Base-by-base conservation (phyloP, 1,140 invertebrate species). In the Nephila pilipes region DNA sequence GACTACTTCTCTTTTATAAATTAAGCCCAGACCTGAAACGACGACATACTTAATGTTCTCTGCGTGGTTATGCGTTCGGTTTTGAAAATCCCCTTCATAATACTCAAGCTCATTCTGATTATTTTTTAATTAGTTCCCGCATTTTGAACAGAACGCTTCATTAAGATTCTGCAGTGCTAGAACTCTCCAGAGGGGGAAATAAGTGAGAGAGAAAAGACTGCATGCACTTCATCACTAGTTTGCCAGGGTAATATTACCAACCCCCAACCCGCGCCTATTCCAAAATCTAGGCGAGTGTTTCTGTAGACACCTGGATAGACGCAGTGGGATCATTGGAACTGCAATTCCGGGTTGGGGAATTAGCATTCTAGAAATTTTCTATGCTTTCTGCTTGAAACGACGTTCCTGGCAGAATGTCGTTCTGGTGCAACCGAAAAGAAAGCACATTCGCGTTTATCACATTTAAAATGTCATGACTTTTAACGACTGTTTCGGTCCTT, bases 101-200 rank as follows among this genome's bases (percentile, higher is more conserved):
- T 29, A 75, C 69, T 75, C 29, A 75, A 75, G 81, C 46, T 83
- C 46, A n/a, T 83, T 57, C 81, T 83, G 81, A 83, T 83, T 83
- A 83, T 83, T 83, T 83, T 83, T 83, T 83, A 83, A 83, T 83
- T 83, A 83, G 81, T 57, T 46, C 54, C 22, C n/a, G 38, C 81
- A 83, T 54, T 57, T 83, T 10, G 81, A 57, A 57, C 81, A 57
- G 54, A 55, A 83, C 54, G 81, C 81, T 57, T 83, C 81, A 83
- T 83, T 83, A 55, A 83, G 81, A 32, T n/a, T 83, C 25, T 75
- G 69, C 29, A 75, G 46, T 10, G 22, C 22, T 32, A 46, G 14
- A 10, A 18, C 46, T 57, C 81, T 57, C 80, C 10, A 54, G 81
- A 83, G 81, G 54, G 22, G 54, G 22, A 22, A 75, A 36, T 75